These are phyloP conservation scores for Halotydeus destructor DNA, from an alignment of 1,140 invertebrate species.

Conservation along the genomic window DNA sequence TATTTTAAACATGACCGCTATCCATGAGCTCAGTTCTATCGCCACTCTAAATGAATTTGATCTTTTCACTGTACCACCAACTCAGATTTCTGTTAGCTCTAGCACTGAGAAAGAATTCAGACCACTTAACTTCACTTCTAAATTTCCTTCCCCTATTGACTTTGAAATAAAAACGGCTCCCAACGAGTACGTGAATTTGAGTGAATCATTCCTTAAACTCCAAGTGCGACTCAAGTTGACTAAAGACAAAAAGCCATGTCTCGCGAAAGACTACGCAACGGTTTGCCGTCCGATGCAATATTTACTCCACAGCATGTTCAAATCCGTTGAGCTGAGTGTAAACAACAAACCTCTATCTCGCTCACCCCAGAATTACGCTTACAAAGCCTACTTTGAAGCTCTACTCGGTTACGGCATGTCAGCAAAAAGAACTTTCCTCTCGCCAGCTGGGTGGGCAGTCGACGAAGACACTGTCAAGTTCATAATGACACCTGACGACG, in stretches of 20 bases:
- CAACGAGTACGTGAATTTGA: conserved; percentile 24
- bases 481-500: conserved; percentile 17
- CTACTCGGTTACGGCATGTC: conserved; percentile 22
- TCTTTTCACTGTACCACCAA: conserved; percentile 25
- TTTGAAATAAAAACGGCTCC: conserved; percentile 23
- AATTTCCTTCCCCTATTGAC: conserved; percentile 22
- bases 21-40: not conserved
- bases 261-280: conserved; percentile 7
- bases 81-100: conserved; percentile 23
- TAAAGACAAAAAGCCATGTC: conserved; percentile 14
- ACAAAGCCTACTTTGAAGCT: conserved; percentile 27
- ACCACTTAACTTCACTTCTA: conserved; percentile 24
- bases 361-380: conserved; percentile 25
- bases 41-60: conserved; percentile 23
- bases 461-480: conserved; percentile 14
- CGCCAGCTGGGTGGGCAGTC: not conserved
- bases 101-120: conserved; percentile 25
- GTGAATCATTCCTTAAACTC: conserved; percentile 23
- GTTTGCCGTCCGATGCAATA: conserved; percentile 21
- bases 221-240: conserved; percentile 20
- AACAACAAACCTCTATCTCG: conserved; percentile 28
- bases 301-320: conserved; percentile 25
- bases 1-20: conserved; percentile 7
- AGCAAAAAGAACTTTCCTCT: conserved; percentile 25
- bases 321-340: conserved; percentile 24